Base-by-base conservation (phyloP, 2,888 invertebrate species). In the Anthophora plumipes region DNA sequence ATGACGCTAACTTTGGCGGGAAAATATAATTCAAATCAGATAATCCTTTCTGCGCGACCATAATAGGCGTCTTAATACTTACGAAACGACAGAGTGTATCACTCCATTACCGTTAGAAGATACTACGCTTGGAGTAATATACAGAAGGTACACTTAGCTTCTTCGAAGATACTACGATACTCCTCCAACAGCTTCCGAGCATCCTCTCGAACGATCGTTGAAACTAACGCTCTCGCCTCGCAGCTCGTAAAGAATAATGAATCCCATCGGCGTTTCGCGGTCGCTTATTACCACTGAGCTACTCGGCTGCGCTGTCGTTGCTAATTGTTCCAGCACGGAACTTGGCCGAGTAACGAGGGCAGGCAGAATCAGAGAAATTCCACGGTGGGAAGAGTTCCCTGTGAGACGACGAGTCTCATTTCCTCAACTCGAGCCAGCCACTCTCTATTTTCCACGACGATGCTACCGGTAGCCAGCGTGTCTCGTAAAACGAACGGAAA, bases 331-430 rank as follows among this genome's bases (percentile, higher is more conserved):
- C 37, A 50, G 22, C 39, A 11, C 31, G 41, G 20, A 52, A n/a
- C 31, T 54, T 46, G 11, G 25, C 50, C 46, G 20, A 12, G 31
- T 73, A 73, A 73, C 77, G 41, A 52, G 64, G 63, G 43, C 22
- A 14, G n/a, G 52, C 52, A 31, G 59, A 54, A 8, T 37, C 59
- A 46, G 77, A 31, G 31, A 31, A 73, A 77, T 77, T 77, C 57
- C 74, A 39, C 43, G 37, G 9, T 14, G 11, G 43, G 43, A n/a
- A n/a, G n/a, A 63, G 54, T 39, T 50, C 41, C 20, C 61, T 5
- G 31, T 31, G 31, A 31, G 55, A n/a, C 75, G 63, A 57, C 39
- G 72, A 20, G 55, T 72, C 41, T 76, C 72, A 57, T 76, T 76
- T 76, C 63, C 73, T 64, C 50, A 22, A n/a, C 57, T 20, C 17